A percentile compares a stretch with the other conserved stretches of the same genome.
phyloP scores from a whole-genome alignment of 2,113 vertebrate species.

The Pygathrix nemaeus region DNA sequence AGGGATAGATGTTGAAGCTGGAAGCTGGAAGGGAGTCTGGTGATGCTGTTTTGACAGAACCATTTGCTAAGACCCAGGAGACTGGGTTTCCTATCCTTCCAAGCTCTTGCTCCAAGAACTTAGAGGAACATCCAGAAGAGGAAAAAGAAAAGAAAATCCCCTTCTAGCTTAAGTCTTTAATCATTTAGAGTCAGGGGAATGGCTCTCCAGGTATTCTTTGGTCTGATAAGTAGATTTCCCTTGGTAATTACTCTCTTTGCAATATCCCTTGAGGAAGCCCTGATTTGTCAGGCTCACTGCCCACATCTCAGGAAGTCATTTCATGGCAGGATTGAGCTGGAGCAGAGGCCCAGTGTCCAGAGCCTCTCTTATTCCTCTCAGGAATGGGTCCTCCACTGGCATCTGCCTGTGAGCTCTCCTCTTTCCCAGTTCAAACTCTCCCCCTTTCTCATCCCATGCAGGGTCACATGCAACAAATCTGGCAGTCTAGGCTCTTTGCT shows the following conservation, averaged over 20 bases:
- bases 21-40: neutral
- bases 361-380: neutral
- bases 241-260: neutral
- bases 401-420: neutral
- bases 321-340: neutral
- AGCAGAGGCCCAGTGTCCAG: too few relatives aligned
- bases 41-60: neutral
- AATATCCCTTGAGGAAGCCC: neutral
- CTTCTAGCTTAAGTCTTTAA: neutral
- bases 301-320: accelerated
- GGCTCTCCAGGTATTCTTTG: neutral
- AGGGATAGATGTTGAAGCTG: neutral
- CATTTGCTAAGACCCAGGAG: neutral
- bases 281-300: too few relatives aligned
- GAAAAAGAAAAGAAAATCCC: too few relatives aligned
- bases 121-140: neutral
- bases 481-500: neutral
- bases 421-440: neutral
- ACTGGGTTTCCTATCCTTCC: too few relatives aligned
- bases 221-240: neutral
- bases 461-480: neutral
- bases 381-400: neutral
- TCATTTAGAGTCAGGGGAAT: neutral
- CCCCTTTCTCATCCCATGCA: too few relatives aligned
- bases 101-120: neutral